Evolutionary conservation across 2,113 vertebrate species (phyloP), one percentile per base, ranked within the genome.

Genomic region (Psammodynastes pulverulentus): DNA sequence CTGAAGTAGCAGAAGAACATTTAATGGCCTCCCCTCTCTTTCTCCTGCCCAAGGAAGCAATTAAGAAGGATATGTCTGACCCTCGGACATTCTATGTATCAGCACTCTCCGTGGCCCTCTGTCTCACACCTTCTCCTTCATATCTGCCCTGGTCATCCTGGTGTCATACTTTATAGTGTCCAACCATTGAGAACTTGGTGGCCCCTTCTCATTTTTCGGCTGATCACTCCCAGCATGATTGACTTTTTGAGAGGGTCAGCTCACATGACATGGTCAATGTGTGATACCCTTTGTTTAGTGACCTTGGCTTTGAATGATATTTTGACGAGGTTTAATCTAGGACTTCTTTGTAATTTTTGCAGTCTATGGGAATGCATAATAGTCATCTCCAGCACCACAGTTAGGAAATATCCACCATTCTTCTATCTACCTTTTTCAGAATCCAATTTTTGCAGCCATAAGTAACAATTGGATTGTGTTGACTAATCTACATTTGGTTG

Each of bases 61-160:
- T 94, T 91, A 94, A 95, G 94, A 49, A 85, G 89, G 95, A 94
- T 95, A 91, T 91, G 10, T n/a, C 10, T 5, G 58, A 67, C 29
- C 12, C 29, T 67, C 2, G 9, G 56, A 3, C 9, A 12, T 4
- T n/a, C 29, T 67, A n/a, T n/a, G 29, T 29, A n/a, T 15, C 29
- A 67, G 10, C 58, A n/a, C 10, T 67, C 58, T 62, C 58, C 26
- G 29, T 29, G 58, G 58, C 26, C 1, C 29, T n/a, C 12, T 67
- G 4, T n/a, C 12, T 15, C 12, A 1, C 58, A 13, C 58, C 58
- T 67, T 67, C 4, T 67, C 58, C 29, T 67, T 67, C 29, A 5
- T 67, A n/a, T 67, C 58, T 67, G 58, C 58, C 29, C n/a, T 67
- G 58, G 29, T 67, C 58, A n/a, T 67, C 12, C 29, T 13, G 29